Evolutionary conservation across 2,797 vertebrate species (phyloP), one percentile per base, ranked within the genome.

Genomic region (Sebastes cheni): DNA sequence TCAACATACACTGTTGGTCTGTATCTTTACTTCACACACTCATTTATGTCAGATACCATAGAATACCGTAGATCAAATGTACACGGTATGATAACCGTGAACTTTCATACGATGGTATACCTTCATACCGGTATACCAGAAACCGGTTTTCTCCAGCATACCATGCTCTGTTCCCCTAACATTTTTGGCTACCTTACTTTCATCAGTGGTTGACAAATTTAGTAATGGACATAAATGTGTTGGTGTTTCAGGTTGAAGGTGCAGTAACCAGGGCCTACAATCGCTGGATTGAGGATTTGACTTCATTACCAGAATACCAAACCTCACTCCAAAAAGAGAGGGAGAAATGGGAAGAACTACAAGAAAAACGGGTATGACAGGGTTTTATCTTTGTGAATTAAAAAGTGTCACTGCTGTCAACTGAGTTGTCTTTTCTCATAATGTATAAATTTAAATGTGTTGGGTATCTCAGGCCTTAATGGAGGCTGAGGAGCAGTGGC

Each of bases 211-310:
- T 42, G 18, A 50, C 5, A 54, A 3, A 59, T 39, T 23, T 8
- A 34, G 22, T 52, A 52, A 9, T 52, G 50, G 8, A n/a, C 20
- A 10, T 52, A 52, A 52, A 52, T 52, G 50, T 29, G 9, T 16
- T 69, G 25, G 55, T 83, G 25, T 88, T 81, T 8, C 85, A 99
- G 98, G 96, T 98, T 81, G 97, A 98, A 95, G 92, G 89, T 29
- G 96, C 97, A 52, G 93, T 99, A 87, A 96, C 94, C 11, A 96
- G 96, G 81, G 97, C 97, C 69, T 96, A 86, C 82, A 89, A 80
- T 67, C 94, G 91, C 65, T 99, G 98, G 97, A 91, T 97, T 46
- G 95, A 97, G 76, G 97, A 98, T 84, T 86, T 99, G 82, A 95
- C 95, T 34, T 95, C 95, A 20, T 93, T 97, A 22, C 95, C 97